Evolutionary conservation across 2,888 invertebrate species (phyloP).

Genomic region (Xiphydria camelus): DNA sequence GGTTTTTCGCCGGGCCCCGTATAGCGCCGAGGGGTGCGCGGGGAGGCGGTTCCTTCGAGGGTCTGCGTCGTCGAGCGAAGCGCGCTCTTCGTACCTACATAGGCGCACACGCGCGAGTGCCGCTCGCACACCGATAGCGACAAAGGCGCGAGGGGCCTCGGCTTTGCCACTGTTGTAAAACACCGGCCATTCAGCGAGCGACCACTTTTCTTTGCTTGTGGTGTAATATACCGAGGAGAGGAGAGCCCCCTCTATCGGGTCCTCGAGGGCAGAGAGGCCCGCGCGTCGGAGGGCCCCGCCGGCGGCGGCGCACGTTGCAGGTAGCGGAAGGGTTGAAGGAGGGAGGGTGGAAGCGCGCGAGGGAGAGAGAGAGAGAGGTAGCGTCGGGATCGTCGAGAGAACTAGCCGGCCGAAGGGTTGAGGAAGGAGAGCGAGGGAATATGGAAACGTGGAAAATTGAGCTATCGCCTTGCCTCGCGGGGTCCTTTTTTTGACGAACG

Average conservation of each 20-base stretch:
- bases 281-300: too few relatives aligned
- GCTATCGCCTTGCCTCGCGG: too few relatives aligned
- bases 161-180: constrained; percentile 44
- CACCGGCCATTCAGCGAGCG: constrained; percentile 41
- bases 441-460: too few relatives aligned
- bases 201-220: constrained; percentile 36
- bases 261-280: constrained; percentile 1
- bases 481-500: too few relatives aligned
- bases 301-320: constrained; percentile 11
- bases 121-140: constrained; percentile 22
- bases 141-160: constrained; percentile 37
- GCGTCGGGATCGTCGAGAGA: not conserved
- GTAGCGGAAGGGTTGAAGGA: constrained; percentile 37
- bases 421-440: too few relatives aligned
- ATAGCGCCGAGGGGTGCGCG: too few relatives aligned
- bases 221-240: constrained; percentile 33
- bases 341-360: not conserved
- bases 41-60: too few relatives aligned
- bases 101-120: too few relatives aligned
- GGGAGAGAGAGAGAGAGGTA: not conserved
- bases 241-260: constrained; percentile 5
- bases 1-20: constrained; percentile 14
- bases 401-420: too few relatives aligned
- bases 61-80: too few relatives aligned
- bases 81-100: too few relatives aligned